Evolutionary conservation across 2,797 vertebrate species (phyloP).

Genomic region (Hippopotamyrus pictus): DNA sequence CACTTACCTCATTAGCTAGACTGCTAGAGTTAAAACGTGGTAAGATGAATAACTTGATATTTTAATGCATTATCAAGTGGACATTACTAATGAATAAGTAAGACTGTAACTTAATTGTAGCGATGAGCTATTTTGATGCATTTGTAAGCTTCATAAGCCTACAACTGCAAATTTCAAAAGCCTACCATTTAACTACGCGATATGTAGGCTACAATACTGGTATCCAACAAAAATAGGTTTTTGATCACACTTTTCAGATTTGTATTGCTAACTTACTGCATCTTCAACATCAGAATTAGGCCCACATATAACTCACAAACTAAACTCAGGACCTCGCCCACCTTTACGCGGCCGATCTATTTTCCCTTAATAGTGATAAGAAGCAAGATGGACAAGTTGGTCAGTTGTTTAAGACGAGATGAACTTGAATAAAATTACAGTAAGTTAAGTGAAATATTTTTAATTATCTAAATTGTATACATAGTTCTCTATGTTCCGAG

Average conservation of each 20-base stretch:
- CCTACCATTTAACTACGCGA: too few relatives aligned
- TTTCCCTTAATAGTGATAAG: constrained; percentile 21
- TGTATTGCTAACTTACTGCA: too few relatives aligned
- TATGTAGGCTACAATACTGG: too few relatives aligned
- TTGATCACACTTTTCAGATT: too few relatives aligned
- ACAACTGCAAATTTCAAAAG: too few relatives aligned
- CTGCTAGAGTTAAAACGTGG: too few relatives aligned
- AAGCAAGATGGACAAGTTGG: not conserved
- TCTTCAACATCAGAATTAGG: not conserved
- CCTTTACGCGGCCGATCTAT: not conserved
- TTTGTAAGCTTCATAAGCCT: too few relatives aligned
- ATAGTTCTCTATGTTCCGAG: not conserved
- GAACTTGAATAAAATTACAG: not conserved
- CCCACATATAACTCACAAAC: not conserved
- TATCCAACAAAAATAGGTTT: too few relatives aligned
- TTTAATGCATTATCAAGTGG: not conserved
- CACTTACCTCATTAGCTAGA: not conserved
- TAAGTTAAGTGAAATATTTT: not conserved
- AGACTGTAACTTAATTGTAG: not conserved
- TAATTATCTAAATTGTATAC: not conserved
- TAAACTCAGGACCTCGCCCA: not conserved
- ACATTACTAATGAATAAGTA: not conserved
- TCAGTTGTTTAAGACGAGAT: not conserved
- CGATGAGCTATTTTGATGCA: too few relatives aligned
- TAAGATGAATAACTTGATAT: not conserved